A percentile compares a stretch with the other conserved stretches of the same genome.
phyloP scores from a whole-genome alignment of 2,797 vertebrate genomes.

The Muscicapa comitata region DNA sequence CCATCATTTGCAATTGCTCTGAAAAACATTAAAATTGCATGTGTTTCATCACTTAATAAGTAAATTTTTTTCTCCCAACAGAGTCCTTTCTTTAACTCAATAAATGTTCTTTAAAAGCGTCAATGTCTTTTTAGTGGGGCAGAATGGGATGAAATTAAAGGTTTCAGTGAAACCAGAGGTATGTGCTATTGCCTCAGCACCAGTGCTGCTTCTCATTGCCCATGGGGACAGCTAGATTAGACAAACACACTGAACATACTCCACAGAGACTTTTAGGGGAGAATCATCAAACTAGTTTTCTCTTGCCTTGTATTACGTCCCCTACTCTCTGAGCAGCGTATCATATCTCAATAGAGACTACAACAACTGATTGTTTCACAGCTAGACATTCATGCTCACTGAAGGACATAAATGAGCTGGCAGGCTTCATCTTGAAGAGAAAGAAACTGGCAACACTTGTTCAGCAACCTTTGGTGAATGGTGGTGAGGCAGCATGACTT shows the following conservation, averaged over 20 bases:
- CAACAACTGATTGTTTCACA: neutral
- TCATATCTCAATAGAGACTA: neutral
- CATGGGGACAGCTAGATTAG: neutral
- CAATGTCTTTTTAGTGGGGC: neutral
- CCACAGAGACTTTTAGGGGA: neutral
- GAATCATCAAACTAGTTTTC: neutral
- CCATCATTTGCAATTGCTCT: neutral
- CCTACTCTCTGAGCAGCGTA: neutral
- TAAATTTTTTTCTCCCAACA: neutral
- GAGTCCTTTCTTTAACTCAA: neutral
- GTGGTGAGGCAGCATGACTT: neutral
- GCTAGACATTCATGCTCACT: neutral
- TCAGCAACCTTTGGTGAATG: neutral
- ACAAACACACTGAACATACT: neutral
- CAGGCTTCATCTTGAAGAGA: constrained; percentile 19
- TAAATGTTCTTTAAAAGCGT: neutral
- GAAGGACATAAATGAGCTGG: constrained; percentile 27
- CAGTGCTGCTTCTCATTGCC: neutral
- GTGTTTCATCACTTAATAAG: neutral
- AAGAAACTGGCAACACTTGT: neutral
- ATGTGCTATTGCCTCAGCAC: neutral
- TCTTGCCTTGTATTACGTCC: neutral
- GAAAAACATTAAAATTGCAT: neutral
- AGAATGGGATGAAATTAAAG: neutral
- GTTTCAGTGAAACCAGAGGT: neutral